Percentiles rank a stretch among this genome's conserved stretches.
These are phyloP conservation scores for Porites divaricata DNA, from an alignment of 92 coral and sea anemone genomes.

Conservation along the genomic window DNA sequence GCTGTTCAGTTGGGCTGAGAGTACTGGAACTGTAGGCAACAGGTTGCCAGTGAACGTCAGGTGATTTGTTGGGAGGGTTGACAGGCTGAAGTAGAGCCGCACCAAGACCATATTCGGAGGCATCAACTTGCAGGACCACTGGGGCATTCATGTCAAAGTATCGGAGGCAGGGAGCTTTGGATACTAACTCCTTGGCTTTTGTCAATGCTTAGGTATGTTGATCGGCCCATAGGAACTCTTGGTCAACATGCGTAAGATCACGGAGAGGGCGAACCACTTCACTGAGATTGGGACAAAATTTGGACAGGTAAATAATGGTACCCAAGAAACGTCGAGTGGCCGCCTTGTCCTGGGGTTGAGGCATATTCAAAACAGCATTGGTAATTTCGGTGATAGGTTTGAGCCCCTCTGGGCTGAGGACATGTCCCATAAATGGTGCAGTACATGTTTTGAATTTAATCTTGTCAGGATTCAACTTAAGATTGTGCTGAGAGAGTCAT, in stretches of 20 bases:
- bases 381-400: conserved; percentile 32
- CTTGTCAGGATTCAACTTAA: no score
- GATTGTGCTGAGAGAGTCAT: no score
- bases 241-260: conserved; percentile 47
- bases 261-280: no score
- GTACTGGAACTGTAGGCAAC: conserved; percentile 69
- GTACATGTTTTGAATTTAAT: conserved; percentile 43
- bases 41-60: conserved; percentile 53
- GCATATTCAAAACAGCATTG: conserved; percentile 56
- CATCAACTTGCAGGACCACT: conserved; percentile 63
- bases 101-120: conserved; percentile 63
- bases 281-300: conserved; percentile 64
- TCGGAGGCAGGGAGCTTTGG: conserved; percentile 67
- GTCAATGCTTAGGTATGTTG: conserved; percentile 62
- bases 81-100: conserved; percentile 65
- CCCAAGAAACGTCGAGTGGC: conserved; percentile 55
- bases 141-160: conserved; percentile 56
- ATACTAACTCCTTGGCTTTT: conserved; percentile 58
- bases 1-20: conserved; percentile 63
- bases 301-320: conserved; percentile 57
- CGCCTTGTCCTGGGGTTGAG: no score
- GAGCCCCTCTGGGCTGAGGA: conserved; percentile 38
- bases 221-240: conserved; percentile 60
- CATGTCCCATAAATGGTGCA: conserved; percentile 52
- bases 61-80: background rate